Evolutionary conservation across 2,888 invertebrate species (phyloP).

Genomic region (Pyrocoelia pectoralis): DNA sequence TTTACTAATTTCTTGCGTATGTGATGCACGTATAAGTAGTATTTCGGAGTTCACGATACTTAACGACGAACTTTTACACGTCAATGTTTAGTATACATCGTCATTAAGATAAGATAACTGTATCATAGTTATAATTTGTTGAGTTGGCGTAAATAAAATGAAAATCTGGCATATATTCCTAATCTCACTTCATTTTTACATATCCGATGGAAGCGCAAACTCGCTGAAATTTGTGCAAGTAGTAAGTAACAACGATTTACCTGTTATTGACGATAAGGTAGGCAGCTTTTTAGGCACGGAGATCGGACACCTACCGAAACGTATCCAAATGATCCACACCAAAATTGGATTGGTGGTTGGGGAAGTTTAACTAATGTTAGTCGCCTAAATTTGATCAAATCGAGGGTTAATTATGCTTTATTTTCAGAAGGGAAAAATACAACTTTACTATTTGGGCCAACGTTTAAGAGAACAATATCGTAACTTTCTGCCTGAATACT

Average conservation of each 20-base stretch:
- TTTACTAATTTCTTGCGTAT: too few relatives aligned
- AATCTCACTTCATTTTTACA: too few relatives aligned
- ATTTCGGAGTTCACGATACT: too few relatives aligned
- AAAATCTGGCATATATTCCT: too few relatives aligned
- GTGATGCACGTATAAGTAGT: too few relatives aligned
- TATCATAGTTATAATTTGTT: too few relatives aligned
- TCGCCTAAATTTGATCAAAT: too few relatives aligned
- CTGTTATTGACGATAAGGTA: not conserved
- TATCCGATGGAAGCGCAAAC: not conserved
- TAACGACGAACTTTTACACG: too few relatives aligned
- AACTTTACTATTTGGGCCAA: slow-evolving; percentile 77
- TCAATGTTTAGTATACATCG: too few relatives aligned
- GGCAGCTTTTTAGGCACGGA: slow-evolving; percentile 82
- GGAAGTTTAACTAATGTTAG: slow-evolving; percentile 82
- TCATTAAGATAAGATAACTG: too few relatives aligned
- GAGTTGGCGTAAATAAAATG: too few relatives aligned
- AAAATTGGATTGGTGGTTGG: slow-evolving; percentile 83
- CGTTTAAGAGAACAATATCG: slow-evolving; percentile 76
- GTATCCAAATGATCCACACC: slow-evolving; percentile 84
- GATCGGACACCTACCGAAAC: slow-evolving; percentile 78
- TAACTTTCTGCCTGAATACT: slow-evolving; percentile 69
- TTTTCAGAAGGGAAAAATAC: slow-evolving; percentile 74
- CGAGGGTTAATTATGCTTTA: too few relatives aligned
- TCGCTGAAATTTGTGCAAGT: slow-evolving; percentile 8
- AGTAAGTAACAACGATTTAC: slow-evolving; percentile 1